Base-by-base conservation (phyloP, 2,888 invertebrate genomes). In the Dicranocentrus wangi region DNA sequence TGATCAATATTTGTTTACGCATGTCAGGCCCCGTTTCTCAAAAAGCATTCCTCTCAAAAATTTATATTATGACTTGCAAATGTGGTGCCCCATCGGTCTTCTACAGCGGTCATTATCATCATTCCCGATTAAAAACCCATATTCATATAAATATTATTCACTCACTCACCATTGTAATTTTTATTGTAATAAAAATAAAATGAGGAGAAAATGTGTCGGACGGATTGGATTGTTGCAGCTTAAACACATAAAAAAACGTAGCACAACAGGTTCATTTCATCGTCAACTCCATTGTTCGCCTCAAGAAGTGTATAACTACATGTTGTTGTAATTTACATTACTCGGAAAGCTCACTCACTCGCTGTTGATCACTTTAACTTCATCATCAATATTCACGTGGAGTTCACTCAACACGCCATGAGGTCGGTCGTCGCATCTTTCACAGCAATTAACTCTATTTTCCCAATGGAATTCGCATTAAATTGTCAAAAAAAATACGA, bases 401-500 rank as follows among this genome's bases (percentile, higher is more conserved):
- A 63, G 51, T 51, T 72, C 28, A 65, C 42, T 32, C 17, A n/a
- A 23, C 61, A 39, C 65, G 39, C 1, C 53, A 25, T 63, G 73
- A n/a, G n/a, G n/a, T n/a, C n/a, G 63, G 63, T 63, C 39, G 39
- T 65, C 65, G 32, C 28, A 28, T 61, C 61, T 58, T 61, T 72
- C 47, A 28, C 19, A 17, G 65, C 53, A 53, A 73, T 73, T 73
- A 63, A 73, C 63, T 63, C 60, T 39, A 65, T 21, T 61, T 65
- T 27, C 65, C 43, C 43, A 27, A 19, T 27, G 53, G 63, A 53
- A 65, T 65, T 73, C 53, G 47, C 71, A 61, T 71, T 71, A 71
- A 61, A 61, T 43, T 71, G 71, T 71, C 60, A 71, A 71, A 71
- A 71, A 60, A 17, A 19, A 42, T 51, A n/a, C n/a, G n/a, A n/a